A percentile compares a stretch with the other conserved stretches of the same genome.
phyloP scores from a whole-genome alignment of 2,113 vertebrate species.

The Datnioides undecimradiatus region DNA sequence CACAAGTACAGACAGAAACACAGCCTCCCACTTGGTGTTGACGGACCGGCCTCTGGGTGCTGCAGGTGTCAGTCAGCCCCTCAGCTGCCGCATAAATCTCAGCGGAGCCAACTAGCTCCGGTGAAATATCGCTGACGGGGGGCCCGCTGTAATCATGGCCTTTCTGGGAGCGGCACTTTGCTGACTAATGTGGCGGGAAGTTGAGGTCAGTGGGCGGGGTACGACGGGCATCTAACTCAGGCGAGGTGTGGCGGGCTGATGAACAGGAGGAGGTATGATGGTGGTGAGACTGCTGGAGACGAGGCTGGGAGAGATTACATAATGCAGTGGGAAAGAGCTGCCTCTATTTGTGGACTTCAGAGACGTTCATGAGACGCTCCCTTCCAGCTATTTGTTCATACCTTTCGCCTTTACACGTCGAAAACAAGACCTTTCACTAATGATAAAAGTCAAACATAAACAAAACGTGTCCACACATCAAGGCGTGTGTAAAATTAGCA shows the following conservation, averaged over 20 bases:
- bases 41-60: slow-evolving; percentile 6
- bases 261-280: background rate
- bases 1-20: slow-evolving; percentile 32
- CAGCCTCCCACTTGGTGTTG: slow-evolving; percentile 35
- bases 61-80: slow-evolving; percentile 46
- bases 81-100: slow-evolving; percentile 43
- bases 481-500: too few relatives aligned
- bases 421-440: background rate
- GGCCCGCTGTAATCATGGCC: slow-evolving; percentile 9
- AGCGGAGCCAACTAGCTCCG: background rate
- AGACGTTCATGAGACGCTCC: background rate
- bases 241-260: slow-evolving; percentile 9
- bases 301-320: background rate
- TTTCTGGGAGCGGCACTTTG: slow-evolving; percentile 36
- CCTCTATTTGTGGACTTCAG: background rate
- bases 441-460: background rate
- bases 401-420: background rate
- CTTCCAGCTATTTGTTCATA: background rate
- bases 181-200: slow-evolving; percentile 56
- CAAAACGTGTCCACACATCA: background rate
- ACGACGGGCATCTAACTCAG: background rate
- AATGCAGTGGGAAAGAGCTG: background rate
- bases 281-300: background rate
- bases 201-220: slow-evolving; percentile 18
- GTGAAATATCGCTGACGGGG: slow-evolving; percentile 36